Evolutionary conservation across 2,113 vertebrate species (phyloP), one percentile per base, ranked within the genome.

Genomic region (Pseudorectes ferrugineus): DNA sequence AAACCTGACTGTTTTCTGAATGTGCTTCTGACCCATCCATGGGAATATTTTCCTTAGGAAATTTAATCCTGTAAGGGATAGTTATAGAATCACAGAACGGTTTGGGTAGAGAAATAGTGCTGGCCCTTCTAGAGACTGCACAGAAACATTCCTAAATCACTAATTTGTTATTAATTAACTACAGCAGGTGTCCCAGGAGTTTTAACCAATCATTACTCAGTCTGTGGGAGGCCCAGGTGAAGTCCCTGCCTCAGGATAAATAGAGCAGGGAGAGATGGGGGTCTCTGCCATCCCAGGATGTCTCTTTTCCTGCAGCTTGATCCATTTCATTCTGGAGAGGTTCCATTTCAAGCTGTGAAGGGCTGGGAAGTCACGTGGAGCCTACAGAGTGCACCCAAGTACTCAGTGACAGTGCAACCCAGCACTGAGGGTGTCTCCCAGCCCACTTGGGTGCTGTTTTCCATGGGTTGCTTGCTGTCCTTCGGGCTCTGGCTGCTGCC

Each of bases 341-440:
- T 77, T 81, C 36, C 24, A 6, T 18, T 43, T 12, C 21, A 3
- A 46, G 55, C 61, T 55, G 49, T 2, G 46, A 9, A 24, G 28
- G 43, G 26, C 59, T 73, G 59, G 65, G 18, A 7, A 10, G 18
- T 7, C 3, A 0, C 1, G 7, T 17, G 21, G 28, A 36, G 36
- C 22, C 2, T 1, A 1, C 29, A 16, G 55, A 14, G 26, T 0
- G n/a, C 59, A 3, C 16, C 35, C 26, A 16, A 1, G 9, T 1
- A 1, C 28, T 33, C 33, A 11, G 11, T 2, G 3, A 23, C 9
- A 2, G 33, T 63, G 36, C 22, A 54, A 1, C 2, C 10, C 33
- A 23, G 8, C 31, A 0, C 45, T 5, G 28, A 10, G 33, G 14
- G 20, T 5, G 25, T 4, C 35, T 62, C 20, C 77, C 33, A 3